A percentile compares a stretch with the other conserved stretches of the same genome.
These are phyloP conservation scores for Potamarius usumacintae DNA, from an alignment of 2,113 vertebrate genomes.

Conservation along the genomic window DNA sequence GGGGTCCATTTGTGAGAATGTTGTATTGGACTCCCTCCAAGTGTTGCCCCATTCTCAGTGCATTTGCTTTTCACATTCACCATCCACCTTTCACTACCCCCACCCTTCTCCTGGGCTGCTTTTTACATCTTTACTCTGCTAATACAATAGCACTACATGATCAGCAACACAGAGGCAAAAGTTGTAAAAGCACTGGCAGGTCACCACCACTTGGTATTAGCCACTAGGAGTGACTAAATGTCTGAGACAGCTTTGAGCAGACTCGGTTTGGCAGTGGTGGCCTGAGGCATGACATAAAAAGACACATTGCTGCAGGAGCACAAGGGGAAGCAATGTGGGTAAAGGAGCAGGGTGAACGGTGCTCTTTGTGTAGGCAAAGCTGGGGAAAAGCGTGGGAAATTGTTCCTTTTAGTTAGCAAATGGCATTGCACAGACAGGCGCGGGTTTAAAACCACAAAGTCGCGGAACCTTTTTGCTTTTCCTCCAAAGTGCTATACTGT, in stretches of 20 bases:
- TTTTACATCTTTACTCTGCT: slow-evolving; percentile 64
- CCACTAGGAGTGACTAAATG: slow-evolving; percentile 55
- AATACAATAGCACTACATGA: slow-evolving; percentile 54
- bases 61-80: slow-evolving; percentile 50
- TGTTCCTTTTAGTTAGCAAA: slow-evolving; percentile 60
- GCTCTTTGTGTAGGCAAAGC: slow-evolving; percentile 40
- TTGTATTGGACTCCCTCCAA: slow-evolving; percentile 54
- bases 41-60: slow-evolving; percentile 58
- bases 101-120: slow-evolving; percentile 53
- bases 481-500: slow-evolving; percentile 49
- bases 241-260: slow-evolving; percentile 57
- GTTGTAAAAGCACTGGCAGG: slow-evolving; percentile 63
- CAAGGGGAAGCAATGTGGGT: slow-evolving; percentile 15
- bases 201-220: slow-evolving; percentile 57
- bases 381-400: slow-evolving; percentile 62
- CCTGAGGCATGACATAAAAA: slow-evolving; percentile 53
- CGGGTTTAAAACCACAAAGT: slow-evolving; percentile 55
- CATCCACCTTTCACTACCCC: slow-evolving; percentile 42
- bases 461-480: slow-evolving; percentile 52
- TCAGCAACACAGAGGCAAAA: slow-evolving; percentile 45
- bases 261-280: slow-evolving; percentile 47
- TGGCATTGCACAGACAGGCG: slow-evolving; percentile 46
- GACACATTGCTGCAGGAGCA: slow-evolving; percentile 46
- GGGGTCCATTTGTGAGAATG: slow-evolving; percentile 51
- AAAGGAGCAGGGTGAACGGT: slow-evolving; percentile 16